phyloP scores from a whole-genome alignment of 2,113 vertebrate species.

The Corapipo altera region DNA sequence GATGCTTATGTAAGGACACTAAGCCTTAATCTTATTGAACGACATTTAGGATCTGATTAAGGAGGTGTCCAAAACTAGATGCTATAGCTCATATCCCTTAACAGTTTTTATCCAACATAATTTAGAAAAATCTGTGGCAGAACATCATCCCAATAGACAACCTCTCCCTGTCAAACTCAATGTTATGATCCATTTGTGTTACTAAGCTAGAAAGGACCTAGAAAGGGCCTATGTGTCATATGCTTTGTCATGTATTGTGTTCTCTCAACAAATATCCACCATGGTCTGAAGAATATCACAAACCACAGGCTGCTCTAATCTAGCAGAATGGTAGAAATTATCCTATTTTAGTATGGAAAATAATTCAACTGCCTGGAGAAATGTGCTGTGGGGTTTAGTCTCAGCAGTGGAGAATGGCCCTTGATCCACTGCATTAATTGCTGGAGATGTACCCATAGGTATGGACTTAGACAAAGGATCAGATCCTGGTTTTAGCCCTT shows the following conservation, averaged over 20 bases:
- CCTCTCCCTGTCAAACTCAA: neutral
- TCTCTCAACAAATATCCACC: neutral
- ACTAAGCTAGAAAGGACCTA: neutral
- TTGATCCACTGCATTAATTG: neutral
- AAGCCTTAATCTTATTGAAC: neutral
- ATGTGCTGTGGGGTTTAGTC: rapidly evolving
- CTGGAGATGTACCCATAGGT: neutral
- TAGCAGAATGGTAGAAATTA: neutral
- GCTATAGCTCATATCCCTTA: neutral
- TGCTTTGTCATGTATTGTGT: rapidly evolving
- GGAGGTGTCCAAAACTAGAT: neutral
- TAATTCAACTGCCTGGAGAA: neutral
- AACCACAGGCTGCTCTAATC: neutral
- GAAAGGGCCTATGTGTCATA: neutral
- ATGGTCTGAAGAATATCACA: neutral
- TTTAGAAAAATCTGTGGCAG: neutral
- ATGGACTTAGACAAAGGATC: neutral
- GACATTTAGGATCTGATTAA: neutral
- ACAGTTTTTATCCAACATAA: neutral
- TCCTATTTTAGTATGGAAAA: neutral
- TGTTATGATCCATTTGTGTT: neutral
- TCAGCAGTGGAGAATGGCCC: rapidly evolving
- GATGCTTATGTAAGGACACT: neutral
- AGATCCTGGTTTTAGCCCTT: neutral
- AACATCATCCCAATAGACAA: neutral